Percentiles rank a stretch among this genome's conserved stretches.
Evolutionary conservation across 1,140 invertebrate genomes (phyloP).

Genomic region (Camponotus floridanus): DNA sequence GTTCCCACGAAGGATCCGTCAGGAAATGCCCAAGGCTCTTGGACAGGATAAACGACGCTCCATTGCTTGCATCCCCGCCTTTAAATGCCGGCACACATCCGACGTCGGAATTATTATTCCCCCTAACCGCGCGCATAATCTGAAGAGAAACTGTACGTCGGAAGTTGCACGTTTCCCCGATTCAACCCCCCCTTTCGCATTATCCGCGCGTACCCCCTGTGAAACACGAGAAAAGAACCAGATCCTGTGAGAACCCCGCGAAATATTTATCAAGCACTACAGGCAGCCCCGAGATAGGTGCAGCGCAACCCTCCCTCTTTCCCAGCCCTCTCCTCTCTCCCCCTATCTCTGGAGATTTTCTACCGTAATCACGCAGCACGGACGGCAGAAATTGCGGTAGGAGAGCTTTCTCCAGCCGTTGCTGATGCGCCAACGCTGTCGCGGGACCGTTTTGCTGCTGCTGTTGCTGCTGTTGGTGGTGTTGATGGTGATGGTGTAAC

Average conservation of each 20-base stretch:
- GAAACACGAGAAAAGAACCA: constrained; percentile 36
- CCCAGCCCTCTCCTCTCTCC: constrained; percentile 38
- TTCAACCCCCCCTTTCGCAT: constrained; percentile 33
- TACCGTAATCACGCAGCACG: constrained; percentile 84
- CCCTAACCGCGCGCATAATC: constrained; percentile 34
- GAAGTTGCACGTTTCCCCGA: constrained; percentile 20
- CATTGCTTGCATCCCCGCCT: constrained; percentile 38
- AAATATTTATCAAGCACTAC: constrained; percentile 28
- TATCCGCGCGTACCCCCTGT: constrained; percentile 15
- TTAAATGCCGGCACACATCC: constrained; percentile 6
- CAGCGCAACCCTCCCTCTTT: constrained; percentile 18
- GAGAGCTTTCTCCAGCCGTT: constrained; percentile 82
- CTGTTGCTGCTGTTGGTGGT: constrained; percentile 73
- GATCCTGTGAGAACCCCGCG: constrained; percentile 53
- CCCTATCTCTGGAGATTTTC: constrained; percentile 75
- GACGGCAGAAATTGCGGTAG: constrained; percentile 83
- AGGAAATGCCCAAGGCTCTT: constrained; percentile 32
- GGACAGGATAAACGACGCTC: constrained; percentile 37
- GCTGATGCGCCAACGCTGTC: constrained; percentile 77
- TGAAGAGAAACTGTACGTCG: constrained; percentile 10
- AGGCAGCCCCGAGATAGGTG: constrained; percentile 33
- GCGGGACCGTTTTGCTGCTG: constrained; percentile 75
- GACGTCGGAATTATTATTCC: constrained; percentile 50
- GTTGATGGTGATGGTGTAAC: constrained; percentile 65
- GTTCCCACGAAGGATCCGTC: constrained; percentile 57